Percentiles rank a stretch among this genome's conserved stretches.
These are phyloP conservation scores for Steinernema khuongi DNA, from an alignment of 1,140 invertebrate genomes.

Conservation along the genomic window DNA sequence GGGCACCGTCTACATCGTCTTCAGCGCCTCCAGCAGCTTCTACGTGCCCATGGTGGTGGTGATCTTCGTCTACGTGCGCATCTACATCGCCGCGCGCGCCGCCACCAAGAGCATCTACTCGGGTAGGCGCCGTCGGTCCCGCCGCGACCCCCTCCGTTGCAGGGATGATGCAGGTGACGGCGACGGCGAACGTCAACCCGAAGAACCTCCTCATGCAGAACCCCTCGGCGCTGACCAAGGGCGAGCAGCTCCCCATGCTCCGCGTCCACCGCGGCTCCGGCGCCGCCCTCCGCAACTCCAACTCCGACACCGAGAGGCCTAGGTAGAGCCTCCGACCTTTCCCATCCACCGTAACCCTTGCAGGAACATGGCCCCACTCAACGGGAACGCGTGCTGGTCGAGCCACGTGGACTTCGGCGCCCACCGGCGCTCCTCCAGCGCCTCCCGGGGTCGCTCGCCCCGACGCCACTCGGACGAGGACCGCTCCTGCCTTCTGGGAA, in stretches of 20 bases:
- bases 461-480: not conserved
- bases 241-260: constrained; percentile 77
- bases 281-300: constrained; percentile 19
- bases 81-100: constrained; percentile 81
- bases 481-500: too few species aligned
- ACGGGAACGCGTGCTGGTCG: not conserved
- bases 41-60: constrained; percentile 91
- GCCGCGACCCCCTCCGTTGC: not conserved
- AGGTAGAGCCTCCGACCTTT: too few species aligned
- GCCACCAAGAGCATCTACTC: constrained; percentile 75
- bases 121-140: constrained; percentile 71
- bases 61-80: constrained; percentile 91
- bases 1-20: constrained; percentile 87
- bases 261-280: constrained; percentile 76
- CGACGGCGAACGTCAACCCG: constrained; percentile 60
- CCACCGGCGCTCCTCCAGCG: not conserved
- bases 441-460: not conserved
- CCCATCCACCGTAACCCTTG: too few species aligned
- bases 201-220: constrained; percentile 60
- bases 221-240: constrained; percentile 44
- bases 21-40: constrained; percentile 87
- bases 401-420: not conserved
- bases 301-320: not conserved
- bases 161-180: constrained; percentile 47
- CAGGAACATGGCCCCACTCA: not conserved